Evolutionary conservation across 2,113 vertebrate species (phyloP), one percentile per base, ranked within the genome.

Genomic region (Lontra canadensis): DNA sequence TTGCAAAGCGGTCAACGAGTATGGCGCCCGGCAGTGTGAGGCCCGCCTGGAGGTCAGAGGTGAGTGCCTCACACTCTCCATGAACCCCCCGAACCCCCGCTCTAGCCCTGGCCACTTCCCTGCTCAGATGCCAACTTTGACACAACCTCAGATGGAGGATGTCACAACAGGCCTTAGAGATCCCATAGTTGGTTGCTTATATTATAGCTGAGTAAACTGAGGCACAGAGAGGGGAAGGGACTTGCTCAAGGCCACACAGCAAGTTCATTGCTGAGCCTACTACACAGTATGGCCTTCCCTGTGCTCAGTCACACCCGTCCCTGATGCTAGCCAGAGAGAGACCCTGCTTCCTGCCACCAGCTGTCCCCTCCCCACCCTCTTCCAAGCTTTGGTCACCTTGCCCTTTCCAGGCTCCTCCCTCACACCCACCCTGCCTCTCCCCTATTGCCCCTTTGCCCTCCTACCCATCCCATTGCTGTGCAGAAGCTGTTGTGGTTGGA

Each of bases 1-100:
- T 88, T 99, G 99, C 98, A 99, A 99, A 98, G 99, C 99, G 0
- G 99, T 99, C 94, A 99, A 99, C 0, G 99, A 99, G 96, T 99
- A 99, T 2, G 99, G 99, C 79, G 99, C 99, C 20, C 99, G 99
- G 98, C 99, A 99, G 97, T 99, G 99, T 0, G 99, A 99, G 96
- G 99, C 99, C 96, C 99, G 98, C 96, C 98, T 99, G 98, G 99
- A 99, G 92, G 99, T 99, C 91, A 99, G 99, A 99, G 99, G 99
- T 99, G 99, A 98, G 99, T 94, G 39, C 86, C 88, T 73, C n/a
- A 15, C 23, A 1, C 61, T 18, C 42, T 74, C 44, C 12, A 4
- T 3, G 5, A 73, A n/a, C 9, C 10, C 88, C 91, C 93, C 6
- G 0, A 34, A 34, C 65, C 17, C 15, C 13, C 47, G 1, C 65